Conservation (phyloP, 2,113 vertebrate species). For the Lepidothrix coronata region DNA sequence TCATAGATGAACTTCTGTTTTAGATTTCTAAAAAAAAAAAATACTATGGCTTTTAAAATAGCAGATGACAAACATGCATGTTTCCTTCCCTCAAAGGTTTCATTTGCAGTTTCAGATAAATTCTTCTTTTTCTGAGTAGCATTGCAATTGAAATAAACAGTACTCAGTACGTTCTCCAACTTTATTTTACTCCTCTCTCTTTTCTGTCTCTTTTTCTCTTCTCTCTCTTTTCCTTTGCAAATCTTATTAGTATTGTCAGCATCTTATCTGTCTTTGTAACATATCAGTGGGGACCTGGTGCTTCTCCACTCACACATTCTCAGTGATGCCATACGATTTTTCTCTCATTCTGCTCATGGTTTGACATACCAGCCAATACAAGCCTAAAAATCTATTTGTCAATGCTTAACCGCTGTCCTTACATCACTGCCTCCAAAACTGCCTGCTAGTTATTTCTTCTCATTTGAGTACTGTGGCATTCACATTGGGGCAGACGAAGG, state of each 20-base stretch:
- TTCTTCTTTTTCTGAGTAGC: not conserved
- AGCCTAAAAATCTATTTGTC: not conserved
- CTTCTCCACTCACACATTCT: not conserved
- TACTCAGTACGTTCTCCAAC: not conserved
- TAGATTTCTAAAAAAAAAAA: not conserved
- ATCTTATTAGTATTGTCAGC: not conserved
- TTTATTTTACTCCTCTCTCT: not conserved
- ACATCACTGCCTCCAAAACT: not conserved
- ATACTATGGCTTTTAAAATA: accelerated
- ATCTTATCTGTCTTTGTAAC: not conserved
- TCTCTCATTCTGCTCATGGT: not conserved
- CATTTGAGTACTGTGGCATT: not conserved
- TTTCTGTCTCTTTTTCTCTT: not conserved
- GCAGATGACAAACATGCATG: not conserved
- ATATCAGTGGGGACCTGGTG: not conserved
- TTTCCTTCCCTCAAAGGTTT: not conserved
- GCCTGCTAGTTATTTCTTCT: not conserved
- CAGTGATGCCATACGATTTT: not conserved
- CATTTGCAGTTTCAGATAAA: not conserved
- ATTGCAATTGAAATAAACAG: not conserved
- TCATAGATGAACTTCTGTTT: not conserved
- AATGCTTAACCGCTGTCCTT: not conserved
- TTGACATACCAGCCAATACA: not conserved
- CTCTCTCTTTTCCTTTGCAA: not conserved
- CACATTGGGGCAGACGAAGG: not conserved